A percentile compares a stretch with the other conserved stretches of the same genome.
These are phyloP conservation scores for Rhea americana DNA, from an alignment of 2,113 vertebrate genomes.

Conservation along the genomic window DNA sequence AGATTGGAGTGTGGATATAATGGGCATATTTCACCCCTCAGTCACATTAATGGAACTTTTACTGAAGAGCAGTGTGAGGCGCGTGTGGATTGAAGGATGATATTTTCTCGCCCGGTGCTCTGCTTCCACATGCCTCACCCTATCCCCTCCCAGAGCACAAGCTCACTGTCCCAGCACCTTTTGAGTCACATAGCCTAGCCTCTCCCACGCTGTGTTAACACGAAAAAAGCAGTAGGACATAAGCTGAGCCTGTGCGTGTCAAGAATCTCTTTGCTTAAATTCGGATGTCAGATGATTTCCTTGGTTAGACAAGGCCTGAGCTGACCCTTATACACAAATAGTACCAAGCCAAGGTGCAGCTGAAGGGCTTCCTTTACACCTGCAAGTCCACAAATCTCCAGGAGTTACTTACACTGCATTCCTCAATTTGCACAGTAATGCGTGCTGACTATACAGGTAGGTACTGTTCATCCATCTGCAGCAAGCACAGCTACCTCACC, in stretches of 20 bases:
- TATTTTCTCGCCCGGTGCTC: not conserved
- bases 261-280: not conserved
- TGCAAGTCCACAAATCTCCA: not conserved
- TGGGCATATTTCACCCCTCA: not conserved
- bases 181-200: no score
- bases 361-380: not conserved
- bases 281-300: not conserved
- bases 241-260: not conserved
- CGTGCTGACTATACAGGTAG: accelerated
- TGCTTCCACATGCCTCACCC: not conserved
- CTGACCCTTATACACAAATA: not conserved
- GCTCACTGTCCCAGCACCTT: not conserved
- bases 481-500: not conserved
- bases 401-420: not conserved
- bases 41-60: not conserved
- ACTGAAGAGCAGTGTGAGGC: not conserved
- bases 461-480: not conserved
- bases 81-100: not conserved
- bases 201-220: no score
- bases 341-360: no score
- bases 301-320: accelerated
- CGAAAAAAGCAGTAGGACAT: not conserved
- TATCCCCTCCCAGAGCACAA: accelerated
- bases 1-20: slow-evolving; percentile 24
- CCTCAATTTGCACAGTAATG: not conserved